These are phyloP conservation scores for Andricus curvator DNA, from an alignment of 2,888 invertebrate genomes.

Conservation along the genomic window DNA sequence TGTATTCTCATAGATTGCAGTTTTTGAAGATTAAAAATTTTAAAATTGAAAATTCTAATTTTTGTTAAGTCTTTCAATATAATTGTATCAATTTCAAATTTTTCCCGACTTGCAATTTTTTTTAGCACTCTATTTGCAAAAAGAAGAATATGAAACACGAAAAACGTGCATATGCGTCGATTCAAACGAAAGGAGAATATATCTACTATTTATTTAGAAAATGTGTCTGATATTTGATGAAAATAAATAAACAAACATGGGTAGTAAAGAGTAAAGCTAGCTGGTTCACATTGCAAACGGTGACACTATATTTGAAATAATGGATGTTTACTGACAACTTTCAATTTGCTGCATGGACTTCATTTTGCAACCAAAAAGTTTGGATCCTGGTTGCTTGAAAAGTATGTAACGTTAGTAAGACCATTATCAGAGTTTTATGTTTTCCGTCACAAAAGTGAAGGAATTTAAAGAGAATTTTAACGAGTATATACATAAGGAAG, in stretches of 20 bases:
- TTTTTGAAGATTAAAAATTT: too few relatives aligned
- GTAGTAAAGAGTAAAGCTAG: neutral
- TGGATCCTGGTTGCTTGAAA: neutral
- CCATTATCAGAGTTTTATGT: neutral
- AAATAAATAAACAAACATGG: slow-evolving; percentile 13
- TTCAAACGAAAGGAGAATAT: neutral
- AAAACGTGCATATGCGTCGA: neutral
- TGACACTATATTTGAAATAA: slow-evolving; percentile 3
- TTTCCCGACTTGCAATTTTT: neutral
- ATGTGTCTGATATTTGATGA: neutral
- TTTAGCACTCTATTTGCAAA: neutral
- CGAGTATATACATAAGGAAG: neutral
- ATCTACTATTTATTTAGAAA: slow-evolving; percentile 5
- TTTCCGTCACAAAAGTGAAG: neutral
- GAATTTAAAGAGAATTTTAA: neutral
- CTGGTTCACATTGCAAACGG: neutral
- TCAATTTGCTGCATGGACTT: neutral
- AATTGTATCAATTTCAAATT: too few relatives aligned
- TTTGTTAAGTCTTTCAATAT: too few relatives aligned
- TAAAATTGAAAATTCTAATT: too few relatives aligned
- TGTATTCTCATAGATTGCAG: too few relatives aligned
- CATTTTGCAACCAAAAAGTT: neutral
- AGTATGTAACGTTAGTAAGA: neutral
- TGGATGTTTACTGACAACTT: slow-evolving; percentile 6
- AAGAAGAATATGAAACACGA: neutral